Evolutionary conservation across 2,113 vertebrate genomes (phyloP), one percentile per base, ranked within the genome.

Genomic region (Trinectes maculatus): DNA sequence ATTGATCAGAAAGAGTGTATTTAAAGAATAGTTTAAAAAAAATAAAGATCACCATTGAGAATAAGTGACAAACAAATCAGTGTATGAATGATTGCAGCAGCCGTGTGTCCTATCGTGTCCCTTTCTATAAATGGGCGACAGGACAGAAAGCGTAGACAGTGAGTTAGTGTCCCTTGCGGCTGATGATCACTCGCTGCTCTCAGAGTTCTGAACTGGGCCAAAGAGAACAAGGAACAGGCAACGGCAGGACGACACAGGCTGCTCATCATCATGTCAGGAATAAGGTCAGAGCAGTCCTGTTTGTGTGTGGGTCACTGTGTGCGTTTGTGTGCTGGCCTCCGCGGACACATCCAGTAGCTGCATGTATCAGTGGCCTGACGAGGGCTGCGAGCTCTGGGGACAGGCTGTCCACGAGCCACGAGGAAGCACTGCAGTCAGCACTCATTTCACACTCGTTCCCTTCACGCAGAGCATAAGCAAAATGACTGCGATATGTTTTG

Each of bases 311-410:
- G 57, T 16, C 29, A 31, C 29, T 6, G 19, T 55, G 49, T 47
- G 46, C 15, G 26, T 48, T 21, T 62, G 16, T 42, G 37, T n/a
- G 6, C 52, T 44, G 73, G 61, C 70, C 85, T 87, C 78, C 64
- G 75, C 13, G 74, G 86, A 82, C 67, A 49, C 63, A 72, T 80
- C 62, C 77, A 67, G 83, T 82, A 53, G 74, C 47, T 81, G 82
- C 85, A 85, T n/a, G n/a, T n/a, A 86, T 89, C 84, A 85, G 74
- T 84, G 71, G 68, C 19, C 77, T 84, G 83, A 83, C 63, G 68
- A 86, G 51, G n/a, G 61, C 77, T 72, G 56, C 4, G 62, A 67
- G 69, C 75, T 83, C 77, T 69, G 71, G 84, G 86, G 85, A 82
- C 85, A 18, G 57, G 34, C 71, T 19, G 64, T 56, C 66, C 62